Evolutionary conservation across 2,113 vertebrate genomes (phyloP).

Genomic region (Callaeas wilsoni): DNA sequence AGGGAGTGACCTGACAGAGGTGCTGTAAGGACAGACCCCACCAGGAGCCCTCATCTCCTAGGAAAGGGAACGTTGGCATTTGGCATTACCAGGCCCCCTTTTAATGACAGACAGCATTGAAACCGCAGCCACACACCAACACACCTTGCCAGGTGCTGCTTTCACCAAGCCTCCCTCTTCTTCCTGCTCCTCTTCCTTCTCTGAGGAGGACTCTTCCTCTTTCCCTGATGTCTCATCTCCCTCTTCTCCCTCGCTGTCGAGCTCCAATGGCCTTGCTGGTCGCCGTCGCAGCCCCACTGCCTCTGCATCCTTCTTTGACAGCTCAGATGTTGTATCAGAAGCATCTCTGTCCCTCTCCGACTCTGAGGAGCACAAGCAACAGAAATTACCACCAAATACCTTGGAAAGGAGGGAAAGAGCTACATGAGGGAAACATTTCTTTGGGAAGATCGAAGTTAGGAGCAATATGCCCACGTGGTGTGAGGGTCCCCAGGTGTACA

Average conservation of each 20-base stretch:
- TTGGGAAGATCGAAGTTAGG: neutral
- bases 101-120: neutral
- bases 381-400: neutral
- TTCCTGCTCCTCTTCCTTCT: slow-evolving; percentile 83
- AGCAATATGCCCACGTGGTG: neutral
- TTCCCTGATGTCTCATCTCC: slow-evolving; percentile 85
- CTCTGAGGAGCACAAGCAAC: slow-evolving; percentile 56
- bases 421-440: neutral
- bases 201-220: slow-evolving; percentile 80
- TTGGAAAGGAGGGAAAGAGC: neutral
- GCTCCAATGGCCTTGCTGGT: slow-evolving; percentile 83
- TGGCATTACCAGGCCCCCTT: neutral
- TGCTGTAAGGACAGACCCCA: neutral
- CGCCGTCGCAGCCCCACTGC: slow-evolving; percentile 74
- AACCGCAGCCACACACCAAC: neutral
- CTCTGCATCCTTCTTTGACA: slow-evolving; percentile 83
- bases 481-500: neutral
- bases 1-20: neutral
- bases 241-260: slow-evolving; percentile 96
- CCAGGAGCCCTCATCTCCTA: neutral
- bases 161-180: slow-evolving; percentile 69
- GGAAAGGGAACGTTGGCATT: neutral
- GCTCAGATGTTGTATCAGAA: slow-evolving; percentile 75
- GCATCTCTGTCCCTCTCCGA: slow-evolving; percentile 71
- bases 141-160: slow-evolving; percentile 75